Conservation (phyloP, 2,113 vertebrate genomes). For the Myotis davidii region DNA sequence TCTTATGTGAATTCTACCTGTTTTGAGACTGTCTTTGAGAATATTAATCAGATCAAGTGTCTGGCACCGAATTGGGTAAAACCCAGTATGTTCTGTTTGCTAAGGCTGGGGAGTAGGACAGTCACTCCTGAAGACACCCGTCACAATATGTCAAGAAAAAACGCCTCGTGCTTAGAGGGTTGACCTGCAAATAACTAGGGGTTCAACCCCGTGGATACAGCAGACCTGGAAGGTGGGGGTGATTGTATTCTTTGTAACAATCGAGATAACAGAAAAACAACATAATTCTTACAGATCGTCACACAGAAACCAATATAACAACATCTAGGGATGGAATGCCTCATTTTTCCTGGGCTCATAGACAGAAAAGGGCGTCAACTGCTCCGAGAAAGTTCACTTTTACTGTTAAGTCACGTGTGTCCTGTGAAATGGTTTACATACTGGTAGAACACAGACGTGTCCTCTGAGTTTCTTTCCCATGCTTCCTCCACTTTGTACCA, state of each 20-base stretch:
- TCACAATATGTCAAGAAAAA: not conserved
- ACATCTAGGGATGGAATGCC: not conserved
- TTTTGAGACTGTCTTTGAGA: not conserved
- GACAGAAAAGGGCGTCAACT: slow-evolving; percentile 34
- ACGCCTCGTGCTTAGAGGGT: not conserved
- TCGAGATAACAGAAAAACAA: not conserved
- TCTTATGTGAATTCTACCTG: not conserved
- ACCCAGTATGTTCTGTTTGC: not conserved
- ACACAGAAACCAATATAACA: not conserved
- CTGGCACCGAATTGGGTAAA: not conserved
- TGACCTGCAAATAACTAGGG: not conserved
- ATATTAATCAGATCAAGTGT: not conserved
- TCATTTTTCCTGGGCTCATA: slow-evolving; percentile 5
- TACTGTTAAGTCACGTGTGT: not conserved
- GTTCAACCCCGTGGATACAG: no score
- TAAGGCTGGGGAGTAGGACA: not conserved
- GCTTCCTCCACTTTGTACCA: not conserved
- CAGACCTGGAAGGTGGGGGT: not conserved
- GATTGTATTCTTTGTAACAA: not conserved
- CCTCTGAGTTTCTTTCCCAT: not conserved
- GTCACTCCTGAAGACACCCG: not conserved
- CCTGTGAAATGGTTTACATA: not conserved
- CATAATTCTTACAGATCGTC: not conserved
- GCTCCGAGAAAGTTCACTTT: not conserved
- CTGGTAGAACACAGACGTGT: not conserved